Conservation (phyloP, 2,113 vertebrate species). For the Chaenocephalus aceratus region DNA sequence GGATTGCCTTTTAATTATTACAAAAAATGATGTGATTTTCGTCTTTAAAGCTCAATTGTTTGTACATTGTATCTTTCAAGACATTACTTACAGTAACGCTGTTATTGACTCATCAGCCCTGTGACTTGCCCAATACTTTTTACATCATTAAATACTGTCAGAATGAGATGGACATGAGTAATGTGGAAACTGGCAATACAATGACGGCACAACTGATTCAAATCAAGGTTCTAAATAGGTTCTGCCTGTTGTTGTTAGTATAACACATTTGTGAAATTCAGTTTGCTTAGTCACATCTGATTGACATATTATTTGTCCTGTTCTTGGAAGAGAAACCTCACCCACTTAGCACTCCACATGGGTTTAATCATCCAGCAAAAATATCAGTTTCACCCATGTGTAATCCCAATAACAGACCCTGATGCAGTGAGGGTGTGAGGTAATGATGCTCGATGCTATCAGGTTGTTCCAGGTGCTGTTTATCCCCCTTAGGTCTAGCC, state of each 20-base stretch:
- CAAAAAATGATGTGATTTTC: too few species aligned
- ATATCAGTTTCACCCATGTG: background rate
- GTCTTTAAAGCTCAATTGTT: too few species aligned
- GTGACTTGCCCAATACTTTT: too few species aligned
- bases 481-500: constrained; percentile 1
- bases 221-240: background rate
- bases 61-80: too few species aligned
- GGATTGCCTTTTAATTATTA: too few species aligned
- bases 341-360: constrained; percentile 1
- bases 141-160: background rate
- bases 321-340: background rate
- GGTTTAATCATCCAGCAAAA: constrained; percentile 24
- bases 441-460: constrained; percentile 21
- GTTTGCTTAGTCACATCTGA: constrained; percentile 21
- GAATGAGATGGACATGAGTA: constrained; percentile 34
- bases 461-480: constrained; percentile 28
- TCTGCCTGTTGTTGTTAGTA: background rate
- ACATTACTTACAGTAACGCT: too few species aligned
- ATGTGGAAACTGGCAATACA: constrained; percentile 7
- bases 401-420: background rate
- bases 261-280: constrained; percentile 17
- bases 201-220: constrained; percentile 16
- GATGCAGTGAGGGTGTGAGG: constrained; percentile 8
- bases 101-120: too few species aligned
- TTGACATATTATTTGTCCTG: background rate